phyloP scores from a whole-genome alignment of 2,113 vertebrate species.

The Eretmochelys imbricata region DNA sequence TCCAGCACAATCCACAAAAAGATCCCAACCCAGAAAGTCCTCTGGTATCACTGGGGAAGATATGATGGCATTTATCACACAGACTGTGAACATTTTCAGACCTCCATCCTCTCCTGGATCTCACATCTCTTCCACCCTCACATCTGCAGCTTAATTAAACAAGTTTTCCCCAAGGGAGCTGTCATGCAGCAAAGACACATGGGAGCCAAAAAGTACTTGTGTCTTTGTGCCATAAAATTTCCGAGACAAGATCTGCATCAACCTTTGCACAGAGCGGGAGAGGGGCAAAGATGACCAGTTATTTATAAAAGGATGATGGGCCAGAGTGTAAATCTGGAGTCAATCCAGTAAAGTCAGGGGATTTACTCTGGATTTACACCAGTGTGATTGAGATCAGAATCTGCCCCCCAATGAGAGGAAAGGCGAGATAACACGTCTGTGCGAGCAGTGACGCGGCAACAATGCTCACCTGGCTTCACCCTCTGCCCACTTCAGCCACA shows the following conservation, averaged over 20 bases:
- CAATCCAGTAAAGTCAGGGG: neutral
- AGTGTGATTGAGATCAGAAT: neutral
- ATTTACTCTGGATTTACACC: neutral
- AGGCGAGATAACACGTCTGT: neutral
- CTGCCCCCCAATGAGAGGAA: neutral
- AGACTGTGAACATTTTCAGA: neutral
- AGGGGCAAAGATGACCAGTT: fast-evolving
- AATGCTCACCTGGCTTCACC: neutral
- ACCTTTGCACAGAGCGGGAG: fast-evolving
- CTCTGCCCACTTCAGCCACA: neutral
- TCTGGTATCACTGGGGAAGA: neutral
- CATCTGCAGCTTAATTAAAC: fast-evolving
- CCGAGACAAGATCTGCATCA: neutral
- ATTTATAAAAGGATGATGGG: neutral
- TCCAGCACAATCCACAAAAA: neutral
- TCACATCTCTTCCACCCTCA: neutral
- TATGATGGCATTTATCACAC: neutral
- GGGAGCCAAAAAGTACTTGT: neutral
- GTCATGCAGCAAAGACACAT: neutral
- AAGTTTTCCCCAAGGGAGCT: neutral
- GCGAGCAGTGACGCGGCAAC: neutral
- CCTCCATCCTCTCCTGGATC: neutral
- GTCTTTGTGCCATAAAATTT: neutral
- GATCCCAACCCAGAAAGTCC: neutral
- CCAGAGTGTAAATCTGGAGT: neutral